These are phyloP conservation scores for Coranthus polyacanthus DNA, from an alignment of 2,797 vertebrate genomes.

Conservation along the genomic window DNA sequence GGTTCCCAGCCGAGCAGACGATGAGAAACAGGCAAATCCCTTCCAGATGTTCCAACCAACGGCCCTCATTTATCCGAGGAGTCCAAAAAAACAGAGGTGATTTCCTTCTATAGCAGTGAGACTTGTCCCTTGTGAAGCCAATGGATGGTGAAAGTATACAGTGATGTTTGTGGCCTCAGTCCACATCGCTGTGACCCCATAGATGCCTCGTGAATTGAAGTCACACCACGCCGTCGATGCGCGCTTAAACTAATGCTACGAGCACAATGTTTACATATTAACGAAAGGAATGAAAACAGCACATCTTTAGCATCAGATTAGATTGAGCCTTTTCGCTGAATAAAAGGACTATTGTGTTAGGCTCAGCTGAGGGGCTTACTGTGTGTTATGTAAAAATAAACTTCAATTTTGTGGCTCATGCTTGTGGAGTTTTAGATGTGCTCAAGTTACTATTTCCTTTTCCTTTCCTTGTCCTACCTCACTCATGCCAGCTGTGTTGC, in stretches of 20 bases:
- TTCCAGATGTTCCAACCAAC: constrained; percentile 78
- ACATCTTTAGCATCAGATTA: constrained; percentile 11
- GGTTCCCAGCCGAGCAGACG: constrained; percentile 66
- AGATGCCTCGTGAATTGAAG: constrained; percentile 48
- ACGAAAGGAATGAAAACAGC: constrained; percentile 16
- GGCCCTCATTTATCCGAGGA: constrained; percentile 51
- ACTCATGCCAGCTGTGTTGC: background rate
- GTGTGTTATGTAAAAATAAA: constrained; percentile 43
- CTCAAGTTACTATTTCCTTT: constrained; percentile 22
- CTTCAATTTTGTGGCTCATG: constrained; percentile 1
- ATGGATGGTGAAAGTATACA: constrained; percentile 47
- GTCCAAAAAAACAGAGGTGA: constrained; percentile 39
- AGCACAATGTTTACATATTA: constrained; percentile 33
- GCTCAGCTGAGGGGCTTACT: constrained; percentile 12
- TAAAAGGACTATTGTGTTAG: constrained; percentile 39
- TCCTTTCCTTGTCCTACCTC: constrained; percentile 3
- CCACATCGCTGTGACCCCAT: background rate
- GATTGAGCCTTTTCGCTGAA: constrained; percentile 18
- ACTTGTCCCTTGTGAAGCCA: constrained; percentile 30
- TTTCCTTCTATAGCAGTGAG: constrained; percentile 53
- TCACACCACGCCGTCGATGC: constrained; percentile 31
- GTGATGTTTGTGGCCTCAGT: constrained; percentile 21
- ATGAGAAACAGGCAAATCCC: constrained; percentile 78
- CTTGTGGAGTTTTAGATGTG: constrained; percentile 20
- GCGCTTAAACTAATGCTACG: constrained; percentile 4